phyloP scores from a whole-genome alignment of 2,797 vertebrate species.

The Rhinichthys osculus region DNA sequence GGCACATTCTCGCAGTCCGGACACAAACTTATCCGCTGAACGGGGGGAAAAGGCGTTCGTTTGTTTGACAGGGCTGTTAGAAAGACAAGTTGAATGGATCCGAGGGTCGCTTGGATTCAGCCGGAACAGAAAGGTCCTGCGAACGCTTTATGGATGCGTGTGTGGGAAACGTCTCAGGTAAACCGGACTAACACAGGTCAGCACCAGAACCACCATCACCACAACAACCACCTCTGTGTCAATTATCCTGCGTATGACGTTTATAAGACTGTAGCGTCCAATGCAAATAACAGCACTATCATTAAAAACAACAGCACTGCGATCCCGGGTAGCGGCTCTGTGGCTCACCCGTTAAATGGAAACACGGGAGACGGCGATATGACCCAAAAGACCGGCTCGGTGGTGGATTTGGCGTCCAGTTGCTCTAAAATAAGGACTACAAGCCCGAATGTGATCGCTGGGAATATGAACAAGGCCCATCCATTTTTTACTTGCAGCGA shows the following conservation, averaged over 20 bases:
- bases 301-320: conserved; percentile 64
- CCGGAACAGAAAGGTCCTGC: conserved; percentile 98
- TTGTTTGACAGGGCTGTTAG: conserved; percentile 66
- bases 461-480: conserved; percentile 75
- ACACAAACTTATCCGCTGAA: conserved; percentile 61
- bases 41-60: conserved; percentile 69
- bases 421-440: conserved; percentile 79
- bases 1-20: conserved; percentile 54
- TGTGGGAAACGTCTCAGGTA: conserved; percentile 98
- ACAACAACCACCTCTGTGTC: conserved; percentile 78
- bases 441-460: conserved; percentile 65
- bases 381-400: conserved; percentile 81
- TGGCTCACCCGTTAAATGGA: conserved; percentile 64
- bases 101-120: conserved; percentile 98
- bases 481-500: conserved; percentile 80
- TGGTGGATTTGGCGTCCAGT: conserved; percentile 80
- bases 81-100: conserved; percentile 92
- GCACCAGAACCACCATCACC: conserved; percentile 76
- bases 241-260: conserved; percentile 79
- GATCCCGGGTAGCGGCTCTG: conserved; percentile 65
- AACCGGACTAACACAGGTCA: conserved; percentile 79
- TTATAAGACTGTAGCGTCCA: conserved; percentile 75
- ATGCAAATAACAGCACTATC: conserved; percentile 65
- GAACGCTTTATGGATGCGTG: conserved; percentile 98
- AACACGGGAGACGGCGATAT: conserved; percentile 74